Evolutionary conservation across 2,113 vertebrate species (phyloP).

Genomic region (Lynx canadensis): DNA sequence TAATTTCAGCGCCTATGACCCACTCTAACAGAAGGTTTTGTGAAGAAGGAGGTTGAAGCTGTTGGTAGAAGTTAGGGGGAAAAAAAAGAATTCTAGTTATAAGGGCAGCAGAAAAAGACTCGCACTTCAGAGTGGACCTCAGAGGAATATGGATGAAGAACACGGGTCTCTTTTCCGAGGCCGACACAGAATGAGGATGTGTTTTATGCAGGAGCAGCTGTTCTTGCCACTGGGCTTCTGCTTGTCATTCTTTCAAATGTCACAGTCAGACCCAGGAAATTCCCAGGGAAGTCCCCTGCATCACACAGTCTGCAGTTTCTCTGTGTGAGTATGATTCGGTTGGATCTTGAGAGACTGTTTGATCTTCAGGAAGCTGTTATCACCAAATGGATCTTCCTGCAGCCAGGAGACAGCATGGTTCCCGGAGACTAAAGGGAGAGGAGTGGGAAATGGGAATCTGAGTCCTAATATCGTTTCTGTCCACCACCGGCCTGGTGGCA

Average conservation of each 20-base stretch:
- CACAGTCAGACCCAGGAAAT: constrained; percentile 46
- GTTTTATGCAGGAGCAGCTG: background rate
- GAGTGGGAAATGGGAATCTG: background rate
- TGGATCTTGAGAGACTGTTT: constrained; percentile 53
- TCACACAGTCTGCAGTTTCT: background rate
- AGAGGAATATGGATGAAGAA: constrained; percentile 42
- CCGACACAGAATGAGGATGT: background rate
- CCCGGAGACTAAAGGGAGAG: background rate
- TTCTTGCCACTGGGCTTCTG: constrained; percentile 32
- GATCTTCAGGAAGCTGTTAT: constrained; percentile 45
- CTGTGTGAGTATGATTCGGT: constrained; percentile 13
- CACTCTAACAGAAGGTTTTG: background rate
- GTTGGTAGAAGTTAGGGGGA: background rate
- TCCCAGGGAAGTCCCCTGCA: constrained; percentile 54
- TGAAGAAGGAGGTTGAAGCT: background rate
- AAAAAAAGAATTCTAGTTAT: background rate
- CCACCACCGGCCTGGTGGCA: background rate
- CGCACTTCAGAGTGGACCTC: constrained; percentile 14
- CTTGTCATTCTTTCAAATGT: constrained; percentile 56
- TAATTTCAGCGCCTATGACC: background rate
- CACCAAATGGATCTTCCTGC: constrained; percentile 8
- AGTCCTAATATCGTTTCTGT: background rate
- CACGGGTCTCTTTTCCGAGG: constrained; percentile 51
- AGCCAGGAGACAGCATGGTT: background rate
- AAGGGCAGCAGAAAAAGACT: background rate